phyloP scores from a whole-genome alignment of 2,797 vertebrate species.

The Chelon labrosus region DNA sequence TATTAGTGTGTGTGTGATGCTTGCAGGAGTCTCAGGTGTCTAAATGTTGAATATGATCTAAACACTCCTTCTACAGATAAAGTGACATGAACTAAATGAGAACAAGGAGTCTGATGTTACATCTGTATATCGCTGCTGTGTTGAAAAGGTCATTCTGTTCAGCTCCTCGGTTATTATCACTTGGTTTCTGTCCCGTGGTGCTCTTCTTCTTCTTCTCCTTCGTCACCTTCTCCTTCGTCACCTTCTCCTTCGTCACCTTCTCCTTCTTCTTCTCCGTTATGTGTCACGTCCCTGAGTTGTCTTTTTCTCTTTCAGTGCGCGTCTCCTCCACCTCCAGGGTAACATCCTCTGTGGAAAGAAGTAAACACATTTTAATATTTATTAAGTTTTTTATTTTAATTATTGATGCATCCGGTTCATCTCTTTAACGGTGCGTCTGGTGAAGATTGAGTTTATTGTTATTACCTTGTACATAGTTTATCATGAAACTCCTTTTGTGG shows the following conservation, averaged over 20 bases:
- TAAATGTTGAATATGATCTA: conserved; percentile 17
- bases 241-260: conserved; percentile 4
- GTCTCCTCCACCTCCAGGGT: conserved; percentile 48
- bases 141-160: conserved; percentile 6
- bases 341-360: conserved; percentile 55
- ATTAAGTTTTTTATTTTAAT: too few species aligned
- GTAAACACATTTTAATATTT: conserved; percentile 6
- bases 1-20: conserved; percentile 3
- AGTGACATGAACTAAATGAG: conserved; percentile 14
- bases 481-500: too few species aligned
- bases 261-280: background rate
- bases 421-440: too few species aligned
- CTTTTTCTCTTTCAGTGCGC: conserved; percentile 27
- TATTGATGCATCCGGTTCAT: too few species aligned
- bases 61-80: background rate
- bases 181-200: conserved; percentile 1
- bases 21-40: conserved; percentile 7
- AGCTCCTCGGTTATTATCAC: conserved; percentile 1
- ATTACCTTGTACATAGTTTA: too few species aligned
- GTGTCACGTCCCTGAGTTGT: conserved; percentile 15
- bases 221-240: background rate
- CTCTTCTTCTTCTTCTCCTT: too few species aligned
- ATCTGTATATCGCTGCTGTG: background rate
- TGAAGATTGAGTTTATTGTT: too few species aligned
- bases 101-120: conserved; percentile 32